Evolutionary conservation across 2,797 vertebrate species (phyloP).

Genomic region (Gymnothorax reevesii): DNA sequence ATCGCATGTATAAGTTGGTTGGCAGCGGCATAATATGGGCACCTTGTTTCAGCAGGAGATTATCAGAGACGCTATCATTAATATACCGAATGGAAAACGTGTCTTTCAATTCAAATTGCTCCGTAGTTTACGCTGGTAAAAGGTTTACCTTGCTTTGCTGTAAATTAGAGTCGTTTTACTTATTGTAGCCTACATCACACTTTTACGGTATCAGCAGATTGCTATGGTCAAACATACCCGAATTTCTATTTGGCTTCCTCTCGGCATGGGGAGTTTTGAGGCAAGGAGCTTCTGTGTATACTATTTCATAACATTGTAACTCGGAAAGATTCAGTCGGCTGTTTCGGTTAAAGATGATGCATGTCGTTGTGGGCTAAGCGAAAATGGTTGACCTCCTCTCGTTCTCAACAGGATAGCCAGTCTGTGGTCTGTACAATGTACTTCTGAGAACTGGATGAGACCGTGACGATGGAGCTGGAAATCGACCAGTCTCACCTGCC

Average conservation of each 20-base stretch:
- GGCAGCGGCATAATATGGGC: not conserved
- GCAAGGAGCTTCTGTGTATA: not conserved
- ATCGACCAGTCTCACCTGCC: slow-evolving; percentile 77
- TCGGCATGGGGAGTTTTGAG: not conserved
- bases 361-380: not conserved
- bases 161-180: not conserved
- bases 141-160: not conserved
- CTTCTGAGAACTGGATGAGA: slow-evolving; percentile 17
- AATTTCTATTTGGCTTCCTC: not conserved
- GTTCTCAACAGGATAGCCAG: not conserved
- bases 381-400: not conserved
- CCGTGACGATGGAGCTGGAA: slow-evolving; percentile 75
- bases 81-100: not conserved
- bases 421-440: slow-evolving; percentile 32
- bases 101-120: not conserved
- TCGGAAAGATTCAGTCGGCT: not conserved
- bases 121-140: not conserved
- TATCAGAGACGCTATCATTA: not conserved
- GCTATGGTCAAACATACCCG: not conserved
- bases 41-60: not conserved
- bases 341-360: not conserved
- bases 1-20: not conserved
- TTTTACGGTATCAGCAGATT: not conserved
- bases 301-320: not conserved
- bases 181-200: not conserved